A percentile compares a stretch with the other conserved stretches of the same genome.
phyloP scores from a whole-genome alignment of 2,888 invertebrate species.

The Dilophus febrilis region DNA sequence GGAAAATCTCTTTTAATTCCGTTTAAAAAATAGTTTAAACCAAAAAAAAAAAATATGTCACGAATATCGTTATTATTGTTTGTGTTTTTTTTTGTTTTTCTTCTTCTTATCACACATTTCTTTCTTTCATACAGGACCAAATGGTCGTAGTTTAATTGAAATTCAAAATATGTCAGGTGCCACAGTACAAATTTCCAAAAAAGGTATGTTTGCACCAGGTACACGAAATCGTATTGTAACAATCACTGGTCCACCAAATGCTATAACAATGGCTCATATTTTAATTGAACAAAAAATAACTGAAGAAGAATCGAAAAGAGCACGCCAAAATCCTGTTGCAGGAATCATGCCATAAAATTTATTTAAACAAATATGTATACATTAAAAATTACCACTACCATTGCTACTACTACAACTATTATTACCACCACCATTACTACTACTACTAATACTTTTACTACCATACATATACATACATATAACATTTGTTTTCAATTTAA shows the following conservation, averaged over 20 bases:
- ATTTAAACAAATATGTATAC: neutral
- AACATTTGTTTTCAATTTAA: too few species aligned
- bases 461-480: too few species aligned
- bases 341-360: constrained; percentile 10
- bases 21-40: too few species aligned
- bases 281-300: constrained; percentile 92
- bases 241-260: constrained; percentile 75
- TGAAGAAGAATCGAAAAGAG: constrained; percentile 90
- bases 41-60: too few species aligned
- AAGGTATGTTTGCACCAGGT: constrained; percentile 91
- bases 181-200: constrained; percentile 96
- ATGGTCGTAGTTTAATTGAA: constrained; percentile 90
- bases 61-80: too few species aligned
- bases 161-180: constrained; percentile 95
- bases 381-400: too few species aligned
- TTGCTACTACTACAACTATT: too few species aligned
- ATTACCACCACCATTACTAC: too few species aligned
- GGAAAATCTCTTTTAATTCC: too few species aligned
- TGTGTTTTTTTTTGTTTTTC: neutral
- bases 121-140: constrained; percentile 57
- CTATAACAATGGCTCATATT: constrained; percentile 83
- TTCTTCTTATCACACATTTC: neutral
- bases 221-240: constrained; percentile 95
- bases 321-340: constrained; percentile 67
- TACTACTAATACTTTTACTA: too few species aligned